These are phyloP conservation scores for Aegotheles bennettii DNA, from an alignment of 2,113 vertebrate species.

Conservation along the genomic window DNA sequence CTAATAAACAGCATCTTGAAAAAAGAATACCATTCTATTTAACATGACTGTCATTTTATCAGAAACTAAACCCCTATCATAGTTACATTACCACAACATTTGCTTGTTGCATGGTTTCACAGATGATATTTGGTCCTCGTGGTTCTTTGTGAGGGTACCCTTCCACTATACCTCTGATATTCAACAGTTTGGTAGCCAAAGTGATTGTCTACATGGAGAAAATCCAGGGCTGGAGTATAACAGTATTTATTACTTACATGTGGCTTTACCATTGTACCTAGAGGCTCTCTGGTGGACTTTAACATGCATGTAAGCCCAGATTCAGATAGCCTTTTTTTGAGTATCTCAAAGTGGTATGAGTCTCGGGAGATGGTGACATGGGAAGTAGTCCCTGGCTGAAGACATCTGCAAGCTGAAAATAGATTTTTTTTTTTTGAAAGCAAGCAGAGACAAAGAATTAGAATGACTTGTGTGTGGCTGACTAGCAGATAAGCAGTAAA, in stretches of 20 bases:
- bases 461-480: background rate
- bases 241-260: background rate
- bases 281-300: background rate
- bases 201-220: background rate
- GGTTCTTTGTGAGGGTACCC: background rate
- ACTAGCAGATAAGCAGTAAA: background rate
- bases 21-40: background rate
- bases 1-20: background rate
- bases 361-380: background rate
- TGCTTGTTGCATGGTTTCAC: background rate
- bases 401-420: background rate
- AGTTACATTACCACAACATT: background rate
- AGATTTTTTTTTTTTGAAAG: background rate
- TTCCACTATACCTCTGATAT: background rate
- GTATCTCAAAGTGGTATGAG: background rate
- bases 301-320: background rate
- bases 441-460: too few species aligned
- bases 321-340: background rate
- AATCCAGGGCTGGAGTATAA: background rate
- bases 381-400: background rate
- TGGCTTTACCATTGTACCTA: background rate
- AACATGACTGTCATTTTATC: background rate
- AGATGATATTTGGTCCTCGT: background rate
- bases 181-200: background rate
- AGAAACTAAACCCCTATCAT: background rate